Evolutionary conservation across 2,113 vertebrate genomes (phyloP).

Genomic region (Girardinichthys multiradiatus): DNA sequence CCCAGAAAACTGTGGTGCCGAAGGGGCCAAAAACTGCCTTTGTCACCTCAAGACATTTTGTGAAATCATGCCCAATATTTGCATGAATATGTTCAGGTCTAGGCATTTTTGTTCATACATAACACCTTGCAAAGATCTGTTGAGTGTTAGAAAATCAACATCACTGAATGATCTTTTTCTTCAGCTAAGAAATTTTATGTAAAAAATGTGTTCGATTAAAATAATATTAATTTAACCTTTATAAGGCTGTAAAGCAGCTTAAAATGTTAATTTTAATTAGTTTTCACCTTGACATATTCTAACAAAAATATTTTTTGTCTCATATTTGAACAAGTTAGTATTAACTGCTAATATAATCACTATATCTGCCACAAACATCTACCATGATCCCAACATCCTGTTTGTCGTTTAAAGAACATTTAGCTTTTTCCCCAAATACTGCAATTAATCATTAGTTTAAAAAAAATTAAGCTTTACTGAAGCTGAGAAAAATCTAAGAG

Average conservation of each 20-base stretch:
- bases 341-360: background rate
- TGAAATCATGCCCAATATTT: background rate
- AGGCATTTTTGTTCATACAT: background rate
- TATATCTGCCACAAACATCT: background rate
- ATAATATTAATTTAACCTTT: background rate
- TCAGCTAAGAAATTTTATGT: background rate
- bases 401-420: background rate
- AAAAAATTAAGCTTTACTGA: background rate
- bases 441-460: background rate
- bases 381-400: background rate
- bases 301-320: background rate
- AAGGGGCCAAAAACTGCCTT: background rate
- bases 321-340: background rate
- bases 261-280: background rate
- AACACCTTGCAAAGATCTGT: background rate
- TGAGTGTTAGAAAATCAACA: too few relatives aligned
- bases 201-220: background rate
- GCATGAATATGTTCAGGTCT: background rate
- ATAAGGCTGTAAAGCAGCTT: background rate
- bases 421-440: background rate
- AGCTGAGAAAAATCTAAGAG: background rate
- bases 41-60: background rate
- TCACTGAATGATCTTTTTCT: background rate
- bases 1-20: background rate
- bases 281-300: background rate